These are phyloP conservation scores for Lordiphosa mommai DNA, from an alignment of 1,140 invertebrate species.

Conservation along the genomic window DNA sequence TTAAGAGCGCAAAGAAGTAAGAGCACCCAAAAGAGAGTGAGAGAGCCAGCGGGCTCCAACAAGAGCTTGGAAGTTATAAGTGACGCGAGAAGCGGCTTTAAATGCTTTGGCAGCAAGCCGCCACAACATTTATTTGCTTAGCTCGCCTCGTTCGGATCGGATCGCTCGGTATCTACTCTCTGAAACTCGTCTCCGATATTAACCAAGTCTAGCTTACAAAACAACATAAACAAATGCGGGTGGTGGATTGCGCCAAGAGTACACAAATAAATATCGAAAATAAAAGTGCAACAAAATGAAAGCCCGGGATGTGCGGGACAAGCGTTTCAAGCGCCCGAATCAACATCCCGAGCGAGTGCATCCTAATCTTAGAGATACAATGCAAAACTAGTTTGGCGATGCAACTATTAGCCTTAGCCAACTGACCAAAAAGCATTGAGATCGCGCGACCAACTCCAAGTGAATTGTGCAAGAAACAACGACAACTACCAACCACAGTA, in stretches of 20 bases:
- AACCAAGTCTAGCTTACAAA: neutral
- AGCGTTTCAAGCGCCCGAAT: constrained; percentile 48
- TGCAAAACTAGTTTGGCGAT: constrained; percentile 31
- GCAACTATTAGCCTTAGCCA: constrained; percentile 70
- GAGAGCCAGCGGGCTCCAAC: neutral
- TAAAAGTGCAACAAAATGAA: constrained; percentile 54
- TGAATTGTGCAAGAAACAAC: constrained; percentile 59
- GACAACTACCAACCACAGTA: constrained; percentile 9
- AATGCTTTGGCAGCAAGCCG: constrained; percentile 31
- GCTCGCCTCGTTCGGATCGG: constrained; percentile 35
- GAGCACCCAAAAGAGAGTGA: constrained; percentile 3
- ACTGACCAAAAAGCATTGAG: constrained; percentile 54
- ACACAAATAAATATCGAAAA: constrained; percentile 1
- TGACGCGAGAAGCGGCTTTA: constrained; percentile 35
- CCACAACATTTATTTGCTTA: constrained; percentile 53
- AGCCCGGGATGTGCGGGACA: constrained; percentile 63
- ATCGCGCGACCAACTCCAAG: constrained; percentile 17
- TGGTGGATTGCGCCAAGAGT: constrained; percentile 3
- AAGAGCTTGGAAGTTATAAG: constrained; percentile 12
- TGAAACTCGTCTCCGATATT: neutral
- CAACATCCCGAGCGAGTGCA: constrained; percentile 28
- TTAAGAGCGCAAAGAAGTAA: constrained; percentile 3
- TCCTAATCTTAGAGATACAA: constrained; percentile 17
- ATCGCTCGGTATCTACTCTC: constrained; percentile 23
- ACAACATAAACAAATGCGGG: too few relatives aligned